Conservation (phyloP, 2,888 invertebrate species). For the Prosapia bicincta region DNA sequence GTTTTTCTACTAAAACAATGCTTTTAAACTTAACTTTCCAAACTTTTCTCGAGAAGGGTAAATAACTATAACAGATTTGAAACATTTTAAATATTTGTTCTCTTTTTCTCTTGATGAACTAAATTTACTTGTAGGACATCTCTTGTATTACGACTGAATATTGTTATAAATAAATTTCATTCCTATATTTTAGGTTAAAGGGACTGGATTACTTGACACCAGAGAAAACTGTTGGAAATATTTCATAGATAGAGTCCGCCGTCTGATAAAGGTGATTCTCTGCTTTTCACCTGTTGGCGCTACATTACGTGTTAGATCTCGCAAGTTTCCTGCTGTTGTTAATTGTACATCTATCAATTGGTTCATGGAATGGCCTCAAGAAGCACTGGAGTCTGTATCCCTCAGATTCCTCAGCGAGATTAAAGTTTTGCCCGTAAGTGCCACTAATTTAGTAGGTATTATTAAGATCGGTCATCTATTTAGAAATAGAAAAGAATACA, state of each 20-base stretch:
- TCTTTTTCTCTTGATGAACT: too few species aligned
- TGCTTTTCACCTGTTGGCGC: slow-evolving; percentile 95
- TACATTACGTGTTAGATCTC: slow-evolving; percentile 76
- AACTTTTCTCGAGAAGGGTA: too few species aligned
- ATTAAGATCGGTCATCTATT: too few species aligned
- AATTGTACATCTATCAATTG: slow-evolving; percentile 93
- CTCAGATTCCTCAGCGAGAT: slow-evolving; percentile 75
- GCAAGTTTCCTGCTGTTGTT: slow-evolving; percentile 92
- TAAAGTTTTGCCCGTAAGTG: slow-evolving; percentile 63
- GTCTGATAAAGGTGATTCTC: slow-evolving; percentile 72
- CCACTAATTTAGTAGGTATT: not conserved
- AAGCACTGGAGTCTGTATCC: slow-evolving; percentile 88
- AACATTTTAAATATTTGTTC: too few species aligned
- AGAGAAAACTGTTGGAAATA: slow-evolving; percentile 94
- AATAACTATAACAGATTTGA: too few species aligned
- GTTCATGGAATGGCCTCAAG: slow-evolving; percentile 96
- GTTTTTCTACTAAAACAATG: too few species aligned
- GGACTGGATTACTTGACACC: slow-evolving; percentile 76
- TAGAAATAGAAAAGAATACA: too few species aligned
- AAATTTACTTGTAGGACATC: too few species aligned
- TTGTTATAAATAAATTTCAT: too few species aligned
- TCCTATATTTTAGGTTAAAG: slow-evolving; percentile 66
- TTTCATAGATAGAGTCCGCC: slow-evolving; percentile 86
- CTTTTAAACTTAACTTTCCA: too few species aligned
- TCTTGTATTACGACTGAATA: too few species aligned